A percentile compares a stretch with the other conserved stretches of the same genome.
Evolutionary conservation across 1,140 invertebrate species (phyloP).

Genomic region (Galendromus occidentalis): DNA sequence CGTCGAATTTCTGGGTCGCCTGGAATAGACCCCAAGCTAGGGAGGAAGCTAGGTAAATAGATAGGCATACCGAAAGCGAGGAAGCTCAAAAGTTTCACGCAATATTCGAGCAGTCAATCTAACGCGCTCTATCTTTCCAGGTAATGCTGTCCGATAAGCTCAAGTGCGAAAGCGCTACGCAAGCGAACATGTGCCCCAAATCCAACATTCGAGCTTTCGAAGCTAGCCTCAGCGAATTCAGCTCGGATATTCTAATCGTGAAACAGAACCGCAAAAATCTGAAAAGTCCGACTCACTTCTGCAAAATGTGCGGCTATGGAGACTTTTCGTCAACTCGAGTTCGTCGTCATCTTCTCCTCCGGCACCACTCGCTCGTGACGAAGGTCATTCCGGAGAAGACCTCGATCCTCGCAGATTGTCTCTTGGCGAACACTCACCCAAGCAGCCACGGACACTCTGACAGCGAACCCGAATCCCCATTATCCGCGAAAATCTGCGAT

Average conservation of each 20-base stretch:
- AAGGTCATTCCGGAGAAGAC: neutral
- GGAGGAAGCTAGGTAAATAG: too few relatives aligned
- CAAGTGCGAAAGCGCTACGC: too few relatives aligned
- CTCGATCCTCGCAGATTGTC: neutral
- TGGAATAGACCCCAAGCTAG: too few relatives aligned
- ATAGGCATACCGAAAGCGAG: too few relatives aligned
- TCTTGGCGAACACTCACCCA: neutral
- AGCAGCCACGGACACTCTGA: neutral
- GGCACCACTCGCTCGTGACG: neutral
- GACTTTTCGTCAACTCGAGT: neutral
- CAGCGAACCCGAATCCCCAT: neutral
- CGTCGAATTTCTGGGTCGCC: too few relatives aligned
- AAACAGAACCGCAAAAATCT: constrained; percentile 9
- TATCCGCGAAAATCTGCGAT: neutral
- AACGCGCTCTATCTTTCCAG: too few relatives aligned
- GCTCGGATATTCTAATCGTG: constrained; percentile 1
- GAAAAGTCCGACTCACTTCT: neutral
- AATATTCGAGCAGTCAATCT: too few relatives aligned
- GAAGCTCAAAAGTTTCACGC: too few relatives aligned
- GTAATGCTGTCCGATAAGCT: too few relatives aligned
- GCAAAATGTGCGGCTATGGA: constrained; percentile 6
- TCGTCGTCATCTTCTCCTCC: neutral
- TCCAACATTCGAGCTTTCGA: too few relatives aligned
- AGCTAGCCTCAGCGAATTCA: too few relatives aligned
- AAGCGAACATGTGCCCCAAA: too few relatives aligned